A percentile compares a stretch with the other conserved stretches of the same genome.
Conservation (phyloP, 2,888 invertebrate species). For the Teinopalpus imperialis region DNA sequence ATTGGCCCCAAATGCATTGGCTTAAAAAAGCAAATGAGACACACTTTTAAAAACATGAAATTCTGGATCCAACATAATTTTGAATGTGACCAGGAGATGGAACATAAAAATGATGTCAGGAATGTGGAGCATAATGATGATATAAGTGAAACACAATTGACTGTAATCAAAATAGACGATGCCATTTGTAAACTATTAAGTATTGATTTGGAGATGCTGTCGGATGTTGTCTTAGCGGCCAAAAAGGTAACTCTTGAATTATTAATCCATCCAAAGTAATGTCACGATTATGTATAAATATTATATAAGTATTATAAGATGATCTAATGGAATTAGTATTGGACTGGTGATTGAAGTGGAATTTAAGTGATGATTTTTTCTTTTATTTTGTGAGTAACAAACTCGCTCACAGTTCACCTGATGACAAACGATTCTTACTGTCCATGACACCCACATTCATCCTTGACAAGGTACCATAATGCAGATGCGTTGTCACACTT, state of each 20-base stretch:
- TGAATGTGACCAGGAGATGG: conserved; percentile 35
- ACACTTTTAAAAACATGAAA: conserved; percentile 52
- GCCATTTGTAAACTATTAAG: conserved; percentile 56
- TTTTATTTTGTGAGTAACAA: no score
- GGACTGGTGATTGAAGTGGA: no score
- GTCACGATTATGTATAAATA: no score
- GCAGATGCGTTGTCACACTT: no score
- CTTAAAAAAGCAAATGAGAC: conserved; percentile 56
- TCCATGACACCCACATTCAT: no score
- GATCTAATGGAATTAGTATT: no score
- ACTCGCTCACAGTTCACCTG: no score
- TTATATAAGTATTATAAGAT: no score
- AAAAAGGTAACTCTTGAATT: conserved; percentile 56
- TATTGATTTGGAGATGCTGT: conserved; percentile 57
- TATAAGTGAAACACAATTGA: conserved; percentile 31
- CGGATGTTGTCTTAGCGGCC: conserved; percentile 66
- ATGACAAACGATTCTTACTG: no score
- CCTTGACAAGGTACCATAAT: no score
- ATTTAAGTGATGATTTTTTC: no score
- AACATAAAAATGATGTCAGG: conserved; percentile 35
- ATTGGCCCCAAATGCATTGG: conserved; percentile 63
- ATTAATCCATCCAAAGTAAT: no score
- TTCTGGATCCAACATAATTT: conserved; percentile 65
- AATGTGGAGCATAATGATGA: conserved; percentile 34
- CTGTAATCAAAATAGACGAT: conserved; percentile 49